A percentile compares a stretch with the other conserved stretches of the same genome.
Conservation (phyloP, 1,140 invertebrate genomes). For the Arctopsyche grandis region DNA sequence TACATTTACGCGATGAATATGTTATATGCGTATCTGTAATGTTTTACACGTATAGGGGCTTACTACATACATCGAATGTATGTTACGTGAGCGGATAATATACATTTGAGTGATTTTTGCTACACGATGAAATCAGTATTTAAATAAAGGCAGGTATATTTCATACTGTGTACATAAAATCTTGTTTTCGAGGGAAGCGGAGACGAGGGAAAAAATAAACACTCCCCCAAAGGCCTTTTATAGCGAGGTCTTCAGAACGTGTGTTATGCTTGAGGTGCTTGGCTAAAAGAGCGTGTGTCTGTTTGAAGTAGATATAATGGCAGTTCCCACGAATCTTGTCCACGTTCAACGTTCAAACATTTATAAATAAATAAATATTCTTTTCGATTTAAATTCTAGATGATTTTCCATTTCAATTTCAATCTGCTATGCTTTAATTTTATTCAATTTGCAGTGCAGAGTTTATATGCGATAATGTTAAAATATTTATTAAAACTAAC, state of each 20-base stretch:
- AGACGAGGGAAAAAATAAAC: conserved; percentile 48
- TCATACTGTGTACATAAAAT: conserved; percentile 2
- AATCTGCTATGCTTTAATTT: too few relatives aligned
- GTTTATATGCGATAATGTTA: too few relatives aligned
- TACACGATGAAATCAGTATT: neutral
- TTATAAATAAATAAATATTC: too few relatives aligned
- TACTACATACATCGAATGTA: neutral
- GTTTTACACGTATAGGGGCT: too few relatives aligned
- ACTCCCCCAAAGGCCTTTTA: conserved; percentile 49
- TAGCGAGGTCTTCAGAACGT: conserved; percentile 39
- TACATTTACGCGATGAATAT: neutral
- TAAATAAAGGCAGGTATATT: conserved; percentile 21
- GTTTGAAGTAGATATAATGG: conserved; percentile 41
- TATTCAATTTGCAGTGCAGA: too few relatives aligned
- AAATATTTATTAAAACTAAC: too few relatives aligned
- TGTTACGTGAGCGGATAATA: too few relatives aligned
- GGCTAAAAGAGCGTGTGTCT: conserved; percentile 46
- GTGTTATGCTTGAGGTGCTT: conserved; percentile 49
- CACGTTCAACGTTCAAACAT: neutral
- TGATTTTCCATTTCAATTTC: too few relatives aligned
- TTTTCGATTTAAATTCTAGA: neutral
- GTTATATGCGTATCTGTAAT: too few relatives aligned
- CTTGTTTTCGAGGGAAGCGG: neutral
- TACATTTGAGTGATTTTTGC: too few relatives aligned
- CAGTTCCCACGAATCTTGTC: neutral